A percentile compares a stretch with the other conserved stretches of the same genome.
These are phyloP conservation scores for Malurus alboscapulatus DNA, from an alignment of 2,113 vertebrate genomes.

Conservation along the genomic window DNA sequence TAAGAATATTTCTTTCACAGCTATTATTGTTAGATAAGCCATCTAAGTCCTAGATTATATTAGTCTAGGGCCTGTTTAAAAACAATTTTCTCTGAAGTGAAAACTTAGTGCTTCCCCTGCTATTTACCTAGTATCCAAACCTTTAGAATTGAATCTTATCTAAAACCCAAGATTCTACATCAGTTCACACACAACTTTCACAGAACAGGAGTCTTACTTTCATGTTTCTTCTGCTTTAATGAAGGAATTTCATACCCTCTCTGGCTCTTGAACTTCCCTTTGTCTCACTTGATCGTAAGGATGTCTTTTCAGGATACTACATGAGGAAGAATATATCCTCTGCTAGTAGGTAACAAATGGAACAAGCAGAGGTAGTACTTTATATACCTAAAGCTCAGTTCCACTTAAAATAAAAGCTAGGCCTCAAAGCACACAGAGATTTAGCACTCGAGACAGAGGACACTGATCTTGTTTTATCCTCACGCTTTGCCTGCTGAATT, in stretches of 20 bases:
- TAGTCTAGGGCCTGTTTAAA: background rate
- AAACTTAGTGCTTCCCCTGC: background rate
- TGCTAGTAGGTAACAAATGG: background rate
- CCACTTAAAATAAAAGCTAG: background rate
- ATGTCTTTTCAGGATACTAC: background rate
- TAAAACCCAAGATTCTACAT: fast-evolving
- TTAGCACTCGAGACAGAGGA: background rate
- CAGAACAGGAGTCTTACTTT: background rate
- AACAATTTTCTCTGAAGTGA: background rate
- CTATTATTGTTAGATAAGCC: background rate
- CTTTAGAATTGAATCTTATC: background rate
- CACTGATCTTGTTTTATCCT: background rate
- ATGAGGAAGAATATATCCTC: background rate
- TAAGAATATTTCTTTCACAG: background rate
- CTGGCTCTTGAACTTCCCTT: background rate
- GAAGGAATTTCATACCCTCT: background rate
- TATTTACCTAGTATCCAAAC: background rate
- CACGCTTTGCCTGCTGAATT: background rate
- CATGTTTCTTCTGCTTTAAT: background rate
- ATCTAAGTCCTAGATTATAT: background rate
- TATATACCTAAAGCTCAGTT: background rate
- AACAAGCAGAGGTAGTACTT: background rate
- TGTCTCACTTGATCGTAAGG: background rate
- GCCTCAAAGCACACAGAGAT: background rate
- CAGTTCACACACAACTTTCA: fast-evolving